Evolutionary conservation across 2,113 vertebrate species (phyloP).

Genomic region (Podarcis cretensis): DNA sequence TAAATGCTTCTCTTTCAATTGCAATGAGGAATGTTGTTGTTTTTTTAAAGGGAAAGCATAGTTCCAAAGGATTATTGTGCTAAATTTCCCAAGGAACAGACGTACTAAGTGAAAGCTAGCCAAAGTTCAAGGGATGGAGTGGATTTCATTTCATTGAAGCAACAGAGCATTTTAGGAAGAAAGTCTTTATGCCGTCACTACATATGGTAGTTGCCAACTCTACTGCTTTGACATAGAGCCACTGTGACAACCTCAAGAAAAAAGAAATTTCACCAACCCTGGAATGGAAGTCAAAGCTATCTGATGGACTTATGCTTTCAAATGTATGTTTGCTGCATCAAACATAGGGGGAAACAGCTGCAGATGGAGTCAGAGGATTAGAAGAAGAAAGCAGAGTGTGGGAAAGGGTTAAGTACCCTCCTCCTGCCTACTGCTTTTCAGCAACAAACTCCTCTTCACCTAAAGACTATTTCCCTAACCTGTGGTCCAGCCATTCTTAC

Average conservation of each 20-base stretch:
- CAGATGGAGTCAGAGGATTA: neutral
- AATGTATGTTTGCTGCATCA: neutral
- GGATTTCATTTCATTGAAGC: conserved; percentile 30
- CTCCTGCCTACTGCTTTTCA: neutral
- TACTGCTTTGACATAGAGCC: neutral
- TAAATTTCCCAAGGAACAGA: conserved; percentile 4
- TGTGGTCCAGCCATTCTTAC: neutral
- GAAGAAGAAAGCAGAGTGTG: neutral
- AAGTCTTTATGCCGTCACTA: neutral
- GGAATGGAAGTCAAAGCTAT: neutral
- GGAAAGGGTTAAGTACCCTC: neutral
- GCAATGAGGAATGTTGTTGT: conserved; percentile 1
- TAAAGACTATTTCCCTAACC: neutral
- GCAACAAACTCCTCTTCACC: neutral
- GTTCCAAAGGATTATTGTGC: conserved; percentile 27
- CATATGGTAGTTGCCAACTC: neutral
- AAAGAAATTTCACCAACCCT: neutral
- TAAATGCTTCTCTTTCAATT: conserved; percentile 49
- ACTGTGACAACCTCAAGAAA: neutral
- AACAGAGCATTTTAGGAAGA: neutral
- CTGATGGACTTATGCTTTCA: neutral
- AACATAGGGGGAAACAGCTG: too few relatives aligned
- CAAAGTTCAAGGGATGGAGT: conserved; percentile 35
- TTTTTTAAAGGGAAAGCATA: conserved; percentile 44
- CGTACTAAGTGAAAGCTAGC: neutral